phyloP scores from a whole-genome alignment of 2,888 invertebrate species.

The Agrotis exclamationis region DNA sequence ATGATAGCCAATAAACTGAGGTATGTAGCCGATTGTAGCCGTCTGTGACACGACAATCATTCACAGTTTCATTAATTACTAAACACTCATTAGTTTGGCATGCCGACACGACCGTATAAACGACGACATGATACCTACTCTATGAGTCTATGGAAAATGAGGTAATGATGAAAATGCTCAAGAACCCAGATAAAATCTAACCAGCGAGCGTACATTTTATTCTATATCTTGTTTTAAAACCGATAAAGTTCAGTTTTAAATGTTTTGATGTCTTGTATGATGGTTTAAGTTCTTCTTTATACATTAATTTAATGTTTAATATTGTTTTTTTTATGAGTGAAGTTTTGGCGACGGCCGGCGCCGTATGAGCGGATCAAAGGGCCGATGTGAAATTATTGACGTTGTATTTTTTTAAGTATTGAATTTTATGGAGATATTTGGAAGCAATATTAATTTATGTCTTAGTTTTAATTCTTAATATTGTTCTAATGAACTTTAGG shows the following conservation, averaged over 20 bases:
- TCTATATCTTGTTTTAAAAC: slow-evolving; percentile 18
- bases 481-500: slow-evolving; percentile 17
- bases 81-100: slow-evolving; percentile 60
- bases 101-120: slow-evolving; percentile 60
- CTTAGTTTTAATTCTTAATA: slow-evolving; percentile 17
- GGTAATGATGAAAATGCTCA: slow-evolving; percentile 44
- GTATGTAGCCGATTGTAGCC: slow-evolving; percentile 46
- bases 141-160: slow-evolving; percentile 51
- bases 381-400: slow-evolving; percentile 60
- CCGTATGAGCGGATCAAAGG: slow-evolving; percentile 60
- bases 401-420: slow-evolving; percentile 52
- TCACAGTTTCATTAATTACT: slow-evolving; percentile 63
- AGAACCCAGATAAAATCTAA: slow-evolving; percentile 35
- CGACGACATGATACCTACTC: slow-evolving; percentile 38
- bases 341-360: slow-evolving; percentile 55
- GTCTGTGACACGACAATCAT: slow-evolving; percentile 49
- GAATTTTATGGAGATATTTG: slow-evolving; percentile 54
- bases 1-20: slow-evolving; percentile 33
- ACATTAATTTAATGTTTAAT: slow-evolving; percentile 46
- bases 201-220: background rate
- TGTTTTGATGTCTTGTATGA: background rate
- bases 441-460: slow-evolving; percentile 12
- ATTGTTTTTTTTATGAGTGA: slow-evolving; percentile 67
- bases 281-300: slow-evolving; percentile 35
- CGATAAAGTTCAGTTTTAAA: slow-evolving; percentile 36